These are phyloP conservation scores for Zaprionus lachaisei DNA, from an alignment of 1,140 invertebrate species.

Conservation along the genomic window DNA sequence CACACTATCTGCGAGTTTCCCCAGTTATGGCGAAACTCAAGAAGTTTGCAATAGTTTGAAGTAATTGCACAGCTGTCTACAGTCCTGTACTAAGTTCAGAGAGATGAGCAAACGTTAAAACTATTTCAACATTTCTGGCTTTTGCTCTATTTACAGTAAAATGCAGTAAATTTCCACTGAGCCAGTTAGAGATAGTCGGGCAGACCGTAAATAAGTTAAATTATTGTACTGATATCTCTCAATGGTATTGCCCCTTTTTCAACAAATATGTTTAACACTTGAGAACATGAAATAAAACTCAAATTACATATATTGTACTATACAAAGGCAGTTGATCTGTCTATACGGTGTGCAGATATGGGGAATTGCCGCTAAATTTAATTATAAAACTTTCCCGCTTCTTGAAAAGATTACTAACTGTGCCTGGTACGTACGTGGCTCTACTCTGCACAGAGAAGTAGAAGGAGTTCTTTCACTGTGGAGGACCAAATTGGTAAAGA, in stretches of 20 bases:
- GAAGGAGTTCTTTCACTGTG: no score
- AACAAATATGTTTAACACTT: neutral
- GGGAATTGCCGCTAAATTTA: no score
- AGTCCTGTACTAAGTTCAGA: neutral
- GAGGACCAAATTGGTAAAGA: no score
- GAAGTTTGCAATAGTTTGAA: constrained; percentile 9
- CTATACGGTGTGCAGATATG: no score
- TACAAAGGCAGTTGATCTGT: no score
- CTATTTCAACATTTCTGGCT: neutral
- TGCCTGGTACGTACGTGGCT: no score
- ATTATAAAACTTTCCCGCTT: no score
- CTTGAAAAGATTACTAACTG: no score
- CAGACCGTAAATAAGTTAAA: neutral
- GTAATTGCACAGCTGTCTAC: neutral
- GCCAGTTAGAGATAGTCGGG: neutral
- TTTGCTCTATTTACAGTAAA: neutral
- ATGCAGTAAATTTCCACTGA: neutral
- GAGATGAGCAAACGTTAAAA: neutral
- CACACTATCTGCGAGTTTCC: constrained; percentile 16
- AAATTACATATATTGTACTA: neutral
- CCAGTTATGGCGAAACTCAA: constrained; percentile 4
- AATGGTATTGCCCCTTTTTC: neutral
- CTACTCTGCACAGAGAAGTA: rapidly evolving
- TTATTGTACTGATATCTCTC: neutral
- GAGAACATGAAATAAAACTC: neutral